Conservation (phyloP, 2,888 invertebrate species). For the Pandemis corylana region DNA sequence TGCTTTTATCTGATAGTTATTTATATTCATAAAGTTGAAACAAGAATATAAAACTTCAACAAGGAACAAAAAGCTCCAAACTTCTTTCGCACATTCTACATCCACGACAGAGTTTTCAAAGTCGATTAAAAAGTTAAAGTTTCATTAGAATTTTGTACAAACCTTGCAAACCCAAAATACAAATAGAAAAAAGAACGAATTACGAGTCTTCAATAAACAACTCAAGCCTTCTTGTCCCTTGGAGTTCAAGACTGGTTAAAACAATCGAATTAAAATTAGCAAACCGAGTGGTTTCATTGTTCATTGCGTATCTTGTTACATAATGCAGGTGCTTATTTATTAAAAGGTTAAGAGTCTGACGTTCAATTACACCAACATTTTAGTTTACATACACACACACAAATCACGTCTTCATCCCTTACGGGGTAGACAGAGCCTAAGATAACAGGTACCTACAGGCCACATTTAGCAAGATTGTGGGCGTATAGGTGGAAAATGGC, state of each 20-base stretch:
- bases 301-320: slow-evolving; percentile 9
- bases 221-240: neutral
- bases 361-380: neutral
- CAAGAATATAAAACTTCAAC: neutral
- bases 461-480: too few relatives aligned
- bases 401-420: too few relatives aligned
- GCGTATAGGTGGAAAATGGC: too few relatives aligned
- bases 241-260: slow-evolving; percentile 16
- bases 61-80: neutral
- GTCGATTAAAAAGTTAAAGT: neutral
- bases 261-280: slow-evolving; percentile 19
- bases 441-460: too few relatives aligned
- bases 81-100: neutral
- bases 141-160: neutral
- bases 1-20: too few relatives aligned
- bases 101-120: neutral
- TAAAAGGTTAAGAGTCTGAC: too few relatives aligned
- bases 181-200: neutral
- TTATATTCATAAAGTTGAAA: too few relatives aligned
- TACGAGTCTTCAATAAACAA: slow-evolving; percentile 9
- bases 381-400: too few relatives aligned
- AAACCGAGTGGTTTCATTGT: slow-evolving; percentile 18
- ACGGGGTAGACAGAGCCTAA: too few relatives aligned
- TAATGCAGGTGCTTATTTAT: slow-evolving; percentile 4
- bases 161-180: neutral